A percentile compares a stretch with the other conserved stretches of the same genome.
Evolutionary conservation across 2,113 vertebrate genomes (phyloP).

Genomic region (Nipponia nippon): DNA sequence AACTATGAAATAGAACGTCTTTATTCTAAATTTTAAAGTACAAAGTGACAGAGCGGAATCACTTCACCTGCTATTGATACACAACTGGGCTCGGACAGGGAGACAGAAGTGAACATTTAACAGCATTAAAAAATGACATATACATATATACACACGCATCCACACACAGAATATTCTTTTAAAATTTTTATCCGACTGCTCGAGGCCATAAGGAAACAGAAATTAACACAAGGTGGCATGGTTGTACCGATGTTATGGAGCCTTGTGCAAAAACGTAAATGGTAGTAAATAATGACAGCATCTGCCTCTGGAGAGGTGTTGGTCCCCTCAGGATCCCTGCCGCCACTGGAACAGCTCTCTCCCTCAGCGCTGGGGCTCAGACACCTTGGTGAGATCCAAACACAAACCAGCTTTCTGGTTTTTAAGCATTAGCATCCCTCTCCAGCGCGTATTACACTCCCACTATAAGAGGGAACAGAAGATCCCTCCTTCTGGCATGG

Average conservation of each 20-base stretch:
- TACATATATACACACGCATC: background rate
- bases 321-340: background rate
- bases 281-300: background rate
- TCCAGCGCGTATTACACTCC: background rate
- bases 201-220: background rate
- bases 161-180: background rate
- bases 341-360: background rate
- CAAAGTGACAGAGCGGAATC: background rate
- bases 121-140: background rate
- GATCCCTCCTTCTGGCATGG: background rate
- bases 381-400: background rate
- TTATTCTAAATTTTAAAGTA: background rate
- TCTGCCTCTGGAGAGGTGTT: background rate
- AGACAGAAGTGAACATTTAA: background rate
- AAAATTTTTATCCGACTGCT: background rate
- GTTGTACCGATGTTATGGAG: background rate
- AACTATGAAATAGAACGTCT: too few species aligned
- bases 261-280: background rate
- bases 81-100: background rate
- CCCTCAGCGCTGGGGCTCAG: background rate
- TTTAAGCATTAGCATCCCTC: background rate
- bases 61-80: background rate
- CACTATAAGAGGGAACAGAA: fast-evolving
- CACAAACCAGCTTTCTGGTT: background rate
- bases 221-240: constrained; percentile 18